Evolutionary conservation across 2,113 vertebrate genomes (phyloP).

Genomic region (Pycnonotus jocosus): DNA sequence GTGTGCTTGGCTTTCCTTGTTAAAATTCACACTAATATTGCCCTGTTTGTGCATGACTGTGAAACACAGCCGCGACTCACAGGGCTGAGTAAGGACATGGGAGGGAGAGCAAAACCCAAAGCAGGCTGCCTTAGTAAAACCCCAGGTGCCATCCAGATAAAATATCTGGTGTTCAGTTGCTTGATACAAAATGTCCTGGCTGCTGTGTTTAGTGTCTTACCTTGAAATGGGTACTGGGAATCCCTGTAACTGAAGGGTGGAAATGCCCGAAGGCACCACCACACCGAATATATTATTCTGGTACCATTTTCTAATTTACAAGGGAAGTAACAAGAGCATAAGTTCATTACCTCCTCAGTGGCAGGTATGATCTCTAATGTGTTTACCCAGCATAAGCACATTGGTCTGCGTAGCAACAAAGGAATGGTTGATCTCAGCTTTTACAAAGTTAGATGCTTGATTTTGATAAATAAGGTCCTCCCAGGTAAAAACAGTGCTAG

Average conservation of each 20-base stretch:
- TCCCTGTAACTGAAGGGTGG: background rate
- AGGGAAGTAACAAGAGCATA: background rate
- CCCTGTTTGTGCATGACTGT: background rate
- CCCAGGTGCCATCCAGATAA: background rate
- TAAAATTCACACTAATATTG: background rate
- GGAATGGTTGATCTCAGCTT: background rate
- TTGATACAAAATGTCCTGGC: conserved; percentile 2
- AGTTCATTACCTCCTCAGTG: conserved; percentile 15
- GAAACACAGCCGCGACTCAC: background rate
- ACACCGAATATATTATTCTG: background rate
- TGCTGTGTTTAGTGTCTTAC: background rate
- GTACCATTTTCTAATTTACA: background rate
- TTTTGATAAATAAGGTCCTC: background rate
- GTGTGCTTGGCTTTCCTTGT: background rate
- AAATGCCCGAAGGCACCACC: background rate
- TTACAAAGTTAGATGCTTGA: background rate
- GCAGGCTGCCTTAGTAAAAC: background rate
- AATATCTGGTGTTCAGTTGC: background rate
- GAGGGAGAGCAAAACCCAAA: background rate
- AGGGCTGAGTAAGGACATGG: background rate
- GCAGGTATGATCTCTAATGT: conserved; percentile 13
- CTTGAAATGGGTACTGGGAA: conserved; percentile 12
- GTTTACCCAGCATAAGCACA: conserved; percentile 16
- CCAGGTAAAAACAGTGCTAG: background rate
- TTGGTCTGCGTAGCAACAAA: background rate